phyloP scores from a whole-genome alignment of 2,888 invertebrate genomes.

The Dorcus parallelipipedus region DNA sequence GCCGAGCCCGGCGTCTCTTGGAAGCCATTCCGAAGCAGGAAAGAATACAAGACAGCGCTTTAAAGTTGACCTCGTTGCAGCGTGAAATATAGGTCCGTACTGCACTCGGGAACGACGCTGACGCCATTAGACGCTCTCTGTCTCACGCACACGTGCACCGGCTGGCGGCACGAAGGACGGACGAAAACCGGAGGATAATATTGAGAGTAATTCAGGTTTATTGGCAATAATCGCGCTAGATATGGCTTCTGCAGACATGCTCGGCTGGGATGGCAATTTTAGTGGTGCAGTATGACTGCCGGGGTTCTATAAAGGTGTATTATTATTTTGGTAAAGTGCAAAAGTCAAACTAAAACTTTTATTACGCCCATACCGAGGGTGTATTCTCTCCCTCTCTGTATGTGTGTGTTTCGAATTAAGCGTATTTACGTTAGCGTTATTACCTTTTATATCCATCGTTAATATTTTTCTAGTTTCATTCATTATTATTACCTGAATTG shows the following conservation, averaged over 20 bases:
- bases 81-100: slow-evolving; percentile 34
- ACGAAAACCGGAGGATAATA: slow-evolving; percentile 36
- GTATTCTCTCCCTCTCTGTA: not conserved
- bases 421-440: not conserved
- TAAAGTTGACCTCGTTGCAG: slow-evolving; percentile 37
- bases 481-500: too few relatives aligned
- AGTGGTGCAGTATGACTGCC: slow-evolving; percentile 27
- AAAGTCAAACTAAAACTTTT: slow-evolving; percentile 21
- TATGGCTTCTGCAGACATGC: slow-evolving; percentile 42
- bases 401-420: slow-evolving; percentile 1
- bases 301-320: slow-evolving; percentile 29
- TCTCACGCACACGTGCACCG: slow-evolving; percentile 12
- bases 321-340: slow-evolving; percentile 30
- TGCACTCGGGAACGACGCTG: slow-evolving; percentile 31
- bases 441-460: too few relatives aligned
- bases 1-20: slow-evolving; percentile 30
- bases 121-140: slow-evolving; percentile 16
- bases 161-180: slow-evolving; percentile 18
- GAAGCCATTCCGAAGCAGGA: slow-evolving; percentile 33
- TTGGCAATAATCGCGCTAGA: slow-evolving; percentile 42
- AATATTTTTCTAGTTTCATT: too few relatives aligned
- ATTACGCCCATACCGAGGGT: not conserved
- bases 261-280: slow-evolving; percentile 32
- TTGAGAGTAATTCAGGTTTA: slow-evolving; percentile 47
- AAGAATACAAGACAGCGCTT: slow-evolving; percentile 34